Evolutionary conservation across 1,140 invertebrate species (phyloP), one percentile per base, ranked within the genome.

Genomic region (Chrysomallon squamiferum): DNA sequence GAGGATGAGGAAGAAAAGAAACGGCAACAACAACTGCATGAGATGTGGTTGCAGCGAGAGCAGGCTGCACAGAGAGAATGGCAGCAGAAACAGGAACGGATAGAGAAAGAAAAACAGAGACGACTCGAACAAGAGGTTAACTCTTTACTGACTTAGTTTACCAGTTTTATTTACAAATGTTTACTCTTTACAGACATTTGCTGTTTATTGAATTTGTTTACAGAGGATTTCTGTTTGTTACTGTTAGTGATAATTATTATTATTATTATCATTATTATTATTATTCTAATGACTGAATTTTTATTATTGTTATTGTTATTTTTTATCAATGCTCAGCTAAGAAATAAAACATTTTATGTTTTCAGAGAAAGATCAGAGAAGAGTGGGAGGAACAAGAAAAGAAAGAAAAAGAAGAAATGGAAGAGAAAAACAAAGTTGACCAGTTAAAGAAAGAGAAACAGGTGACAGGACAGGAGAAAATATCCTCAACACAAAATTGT

Each of bases 361-460:
- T 45, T 41, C 68, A 81, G 78, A 75, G 61, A 76, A 80, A 79
- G 52, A 83, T 83, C 15, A 73, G 69, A 49, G 81, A 79, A 57
- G 81, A 83, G 71, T 83, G 81, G 81, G 78, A 81, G 60, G 81
- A 79, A 61, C 65, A 72, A 59, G 70, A 83, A 60, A 74, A 68
- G 47, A 73, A 71, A 67, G 80, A 82, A 63, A 74, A 72, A 49
- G 75, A 83, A 59, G 79, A 81, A 62, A 47, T 68, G 59, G 81
- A 80, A 65, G 66, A 71, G 57, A 75, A 65, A 66, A 69, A 72
- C 38, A 73, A 78, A 50, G 67, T 72, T 29, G 77, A 83, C 61
- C 58, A 72, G 59, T 76, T 79, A 67, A 76, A 78, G 65, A 73
- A 79, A 69, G 74, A 78, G 69, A 78, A 70, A 63, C 71, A 74